Conservation (phyloP, 2,888 invertebrate genomes). For the Molorchus minor region DNA sequence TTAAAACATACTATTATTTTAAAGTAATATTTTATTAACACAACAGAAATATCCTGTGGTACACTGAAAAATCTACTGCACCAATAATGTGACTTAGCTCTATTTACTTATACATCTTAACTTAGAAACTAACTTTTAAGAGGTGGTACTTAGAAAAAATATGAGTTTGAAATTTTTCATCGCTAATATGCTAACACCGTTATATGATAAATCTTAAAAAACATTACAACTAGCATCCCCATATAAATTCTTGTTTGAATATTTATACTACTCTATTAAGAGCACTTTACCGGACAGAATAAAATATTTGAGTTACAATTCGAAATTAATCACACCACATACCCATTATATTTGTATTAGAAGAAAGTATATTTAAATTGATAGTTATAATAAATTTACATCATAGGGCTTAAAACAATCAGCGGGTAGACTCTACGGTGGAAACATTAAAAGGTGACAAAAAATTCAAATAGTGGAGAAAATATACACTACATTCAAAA, state of each 20-base stretch:
- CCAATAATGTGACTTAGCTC: slow-evolving; percentile 16
- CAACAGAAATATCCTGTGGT: slow-evolving; percentile 20
- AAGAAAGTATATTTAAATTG: too few relatives aligned
- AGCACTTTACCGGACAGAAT: slow-evolving; percentile 61
- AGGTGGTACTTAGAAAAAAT: slow-evolving; percentile 27
- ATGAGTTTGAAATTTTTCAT: slow-evolving; percentile 21
- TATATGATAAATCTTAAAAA: slow-evolving; percentile 32
- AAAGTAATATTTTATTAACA: slow-evolving; percentile 23
- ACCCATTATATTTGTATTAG: too few relatives aligned
- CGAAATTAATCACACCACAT: too few relatives aligned
- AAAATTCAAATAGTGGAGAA: too few relatives aligned
- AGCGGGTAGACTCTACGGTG: too few relatives aligned
- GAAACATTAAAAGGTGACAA: too few relatives aligned
- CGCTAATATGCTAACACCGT: slow-evolving; percentile 25
- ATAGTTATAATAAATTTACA: too few relatives aligned
- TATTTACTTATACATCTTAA: slow-evolving; percentile 6
- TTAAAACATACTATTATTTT: background rate
- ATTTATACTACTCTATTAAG: slow-evolving; percentile 59
- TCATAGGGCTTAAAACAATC: too few relatives aligned
- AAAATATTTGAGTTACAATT: slow-evolving; percentile 19
- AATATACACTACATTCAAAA: too few relatives aligned
- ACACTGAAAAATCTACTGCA: slow-evolving; percentile 22
- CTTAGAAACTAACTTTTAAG: slow-evolving; percentile 12
- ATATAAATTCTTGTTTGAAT: slow-evolving; percentile 45
- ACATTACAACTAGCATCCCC: slow-evolving; percentile 52